Base-by-base conservation (phyloP, 2,113 vertebrate species). In the Ictalurus punctatus region DNA sequence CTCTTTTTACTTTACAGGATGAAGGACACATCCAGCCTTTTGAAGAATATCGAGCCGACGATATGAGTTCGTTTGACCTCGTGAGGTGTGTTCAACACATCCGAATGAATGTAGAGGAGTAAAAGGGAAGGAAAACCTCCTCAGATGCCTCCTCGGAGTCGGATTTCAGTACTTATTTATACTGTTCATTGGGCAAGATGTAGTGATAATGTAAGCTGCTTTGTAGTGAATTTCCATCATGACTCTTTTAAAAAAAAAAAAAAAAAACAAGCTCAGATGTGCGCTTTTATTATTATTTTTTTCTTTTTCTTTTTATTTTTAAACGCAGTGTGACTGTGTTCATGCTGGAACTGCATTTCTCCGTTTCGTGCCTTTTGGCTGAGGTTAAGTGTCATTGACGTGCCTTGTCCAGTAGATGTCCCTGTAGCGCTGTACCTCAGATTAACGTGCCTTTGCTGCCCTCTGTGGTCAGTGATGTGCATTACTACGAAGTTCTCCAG, bases 21-120 rank as follows among this genome's bases (percentile, higher is more conserved):
- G 95, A 96, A 97, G 93, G 96, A 97, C 92, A 97, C 95, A 10
- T 93, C 96, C 93, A 90, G 94, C 95, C 94, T 99, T 91, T 88
- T 99, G 92, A 96, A 96, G 96, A 96, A 93, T 92, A 91, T 84
- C 37, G 95, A 94, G 69, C 90, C 92, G 44, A 85, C 91, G 16
- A 90, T 90, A 44, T 91, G 63, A 92, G 67, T 88, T 6, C 17
- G 37, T n/a, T 17, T 65, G 25, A 25, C 23, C 25, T 80, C 27
- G 9, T 80, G 9, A 21, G 27, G 16, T 48, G 76, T 69, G 58
- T 56, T 73, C 6, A 58, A 27, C 19, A 74, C 27, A 34, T 87
- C 44, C 7, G 69, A 14, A 37, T 44, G 79, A 82, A 71, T 71
- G 63, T 83, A 71, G 54, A 40, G 13, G 25, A 17, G 44, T 8